Base-by-base conservation (phyloP, 1,140 invertebrate species). In the Eriocheir sinensis region DNA sequence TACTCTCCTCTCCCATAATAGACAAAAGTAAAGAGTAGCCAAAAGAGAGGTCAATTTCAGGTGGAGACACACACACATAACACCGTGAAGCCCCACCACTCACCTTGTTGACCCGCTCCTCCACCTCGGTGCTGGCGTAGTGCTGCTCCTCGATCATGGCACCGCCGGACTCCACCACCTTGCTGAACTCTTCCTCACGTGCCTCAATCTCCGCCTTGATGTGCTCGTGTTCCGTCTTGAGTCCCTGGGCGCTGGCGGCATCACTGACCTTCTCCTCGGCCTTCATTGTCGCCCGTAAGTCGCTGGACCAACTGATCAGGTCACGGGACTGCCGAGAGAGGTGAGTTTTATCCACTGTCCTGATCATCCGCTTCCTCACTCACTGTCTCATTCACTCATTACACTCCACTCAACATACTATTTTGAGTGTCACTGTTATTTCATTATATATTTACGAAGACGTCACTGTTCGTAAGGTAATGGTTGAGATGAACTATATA, bases 131-230 rank as follows among this genome's bases (percentile, higher is more conserved):
- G 8, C 97, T 97, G 6, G 98, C 98, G 96, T 98, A 98, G 96
- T 99, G 99, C n/a, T 98, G 97, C 0, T 98, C 98, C 96, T 98
- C 98, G 30, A 99, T 98, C 98, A 99, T 98, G 9, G 97, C 97
- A 93, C 98, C 97, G 4, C 99, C 99, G 30, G 98, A 97, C 95
- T 98, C 98, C 27, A 98, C 97, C 0, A 99, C 98, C 34, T 97
- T 97, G 41, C 98, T 97, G 97, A 99, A 99, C 96, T 97, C 98
- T 92, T 98, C 98, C 96, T 99, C 98, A 38, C 99, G 97, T 0
- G 99, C 98, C 96, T 99, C 99, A 92, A 99, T 99, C 97, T 99
- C 99, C 2, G 98, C 98, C 96, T 98, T 98, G 34, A 99, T 97
- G 79, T 98, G 98, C 96, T 99, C 98, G 96, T 99, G 99, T 96